phyloP scores from a whole-genome alignment of 2,888 invertebrate species.

The Antheraea yamamai region DNA sequence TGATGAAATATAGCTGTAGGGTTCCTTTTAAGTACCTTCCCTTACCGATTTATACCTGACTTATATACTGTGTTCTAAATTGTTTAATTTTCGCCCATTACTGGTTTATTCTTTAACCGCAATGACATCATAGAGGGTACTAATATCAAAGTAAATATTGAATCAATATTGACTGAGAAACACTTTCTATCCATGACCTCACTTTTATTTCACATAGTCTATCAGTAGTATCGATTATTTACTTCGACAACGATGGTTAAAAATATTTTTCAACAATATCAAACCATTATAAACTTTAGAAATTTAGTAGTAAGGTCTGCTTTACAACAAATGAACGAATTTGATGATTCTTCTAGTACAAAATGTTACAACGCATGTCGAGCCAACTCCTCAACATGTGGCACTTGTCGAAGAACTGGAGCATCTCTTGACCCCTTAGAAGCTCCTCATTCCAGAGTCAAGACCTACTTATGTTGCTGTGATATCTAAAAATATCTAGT shows the following conservation, averaged over 20 bases:
- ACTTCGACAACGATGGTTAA: too few species aligned
- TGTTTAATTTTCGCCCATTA: not conserved
- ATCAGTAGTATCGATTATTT: not conserved
- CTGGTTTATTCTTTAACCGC: not conserved
- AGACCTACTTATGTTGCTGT: not conserved
- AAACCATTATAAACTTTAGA: not conserved
- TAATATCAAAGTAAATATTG: not conserved
- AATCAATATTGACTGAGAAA: not conserved
- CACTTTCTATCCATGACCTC: not conserved
- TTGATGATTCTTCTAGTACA: not conserved
- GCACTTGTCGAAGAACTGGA: not conserved
- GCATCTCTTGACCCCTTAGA: slow-evolving; percentile 10
- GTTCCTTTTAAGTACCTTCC: not conserved
- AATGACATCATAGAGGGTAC: not conserved
- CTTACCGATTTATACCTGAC: not conserved
- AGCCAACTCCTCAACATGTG: not conserved
- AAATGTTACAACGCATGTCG: not conserved
- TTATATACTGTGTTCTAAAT: not conserved
- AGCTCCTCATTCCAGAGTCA: not conserved
- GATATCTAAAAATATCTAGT: not conserved
- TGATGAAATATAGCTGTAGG: not conserved
- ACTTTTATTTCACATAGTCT: not conserved
- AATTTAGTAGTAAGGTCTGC: not conserved
- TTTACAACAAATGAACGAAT: not conserved
- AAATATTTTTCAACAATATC: too few species aligned